Base-by-base conservation (phyloP, 2,888 invertebrate species). In the Cheilosia soror region DNA sequence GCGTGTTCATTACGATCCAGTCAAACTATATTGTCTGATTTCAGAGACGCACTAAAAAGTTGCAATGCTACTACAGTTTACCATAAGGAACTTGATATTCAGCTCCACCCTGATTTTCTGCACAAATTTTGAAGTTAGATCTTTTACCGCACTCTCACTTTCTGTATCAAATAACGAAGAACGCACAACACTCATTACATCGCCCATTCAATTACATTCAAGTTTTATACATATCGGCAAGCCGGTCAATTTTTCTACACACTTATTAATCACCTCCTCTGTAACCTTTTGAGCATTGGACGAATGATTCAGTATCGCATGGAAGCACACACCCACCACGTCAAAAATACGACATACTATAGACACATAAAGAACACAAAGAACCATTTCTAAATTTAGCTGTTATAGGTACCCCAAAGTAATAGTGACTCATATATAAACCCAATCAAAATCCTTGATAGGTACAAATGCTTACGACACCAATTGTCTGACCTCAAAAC, bases 401-500 rank as follows among this genome's bases (percentile, higher is more conserved):
- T 51, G 5, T 4, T 40, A 20, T 37, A 15, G n/a, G n/a, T n/a
- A 65, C 37, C 65, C 51, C 25, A 65, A 65, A 51, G 51, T n/a
- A 33, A 51, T 40, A 37, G 37, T 62, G 37, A 37, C 37, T 51
- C 37, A 51, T 53, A 51, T 53, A 27, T 65, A 27, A 65, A 65
- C 33, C 51, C 20, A 49, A 71, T 49, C 15, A 55, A 27, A 11
- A n/a, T 27, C 15, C 9, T 25, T 9, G n/a, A n/a, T n/a, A 40
- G 31, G 11, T 20, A n/a, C n/a, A 29, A 25, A 40, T 44, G 68
- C 51, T 51, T 40, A 37, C 47, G 37, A 58, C 47, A 49, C 51
- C 40, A 31, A 53, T 62, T 51, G 51, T 25, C 47, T 65, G 57
- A 65, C 68, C 60, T 44, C 77, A 44, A 29, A 77, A 20, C 60